Evolutionary conservation across 1,140 invertebrate species (phyloP).

Genomic region (Ceratoteleas bidentatus): DNA sequence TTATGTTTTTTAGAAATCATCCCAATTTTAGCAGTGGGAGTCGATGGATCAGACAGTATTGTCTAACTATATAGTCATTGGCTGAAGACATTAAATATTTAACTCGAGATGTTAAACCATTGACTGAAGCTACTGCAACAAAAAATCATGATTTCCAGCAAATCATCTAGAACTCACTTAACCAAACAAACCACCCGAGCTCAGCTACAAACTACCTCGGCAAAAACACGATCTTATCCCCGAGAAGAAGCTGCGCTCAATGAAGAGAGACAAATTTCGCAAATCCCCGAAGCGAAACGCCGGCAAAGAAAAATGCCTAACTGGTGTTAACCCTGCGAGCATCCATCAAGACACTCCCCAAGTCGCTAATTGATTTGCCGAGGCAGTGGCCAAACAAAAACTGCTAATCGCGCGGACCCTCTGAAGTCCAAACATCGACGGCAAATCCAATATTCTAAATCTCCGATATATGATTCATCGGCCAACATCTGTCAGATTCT

Average conservation of each 20-base stretch:
- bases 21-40: neutral
- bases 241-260: neutral
- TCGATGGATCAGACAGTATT: neutral
- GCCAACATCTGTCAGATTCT: conserved; percentile 47
- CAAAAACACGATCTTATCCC: too few species aligned
- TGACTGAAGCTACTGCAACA: too few species aligned
- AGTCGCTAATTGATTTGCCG: conserved; percentile 42
- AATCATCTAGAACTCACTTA: too few species aligned
- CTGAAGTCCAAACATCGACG: conserved; percentile 21
- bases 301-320: conserved; percentile 2
- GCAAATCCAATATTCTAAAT: conserved; percentile 25
- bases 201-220: too few species aligned
- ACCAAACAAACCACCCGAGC: too few species aligned
- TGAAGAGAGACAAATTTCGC: neutral
- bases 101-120: too few species aligned
- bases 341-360: conserved; percentile 20
- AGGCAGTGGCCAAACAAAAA: conserved; percentile 22
- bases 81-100: too few species aligned
- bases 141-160: too few species aligned
- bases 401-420: conserved; percentile 7
- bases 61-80: too few species aligned
- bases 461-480: conserved; percentile 54
- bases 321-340: neutral
- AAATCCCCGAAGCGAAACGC: neutral
- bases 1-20: neutral